Base-by-base conservation (phyloP, 2,113 vertebrate species). In the Sarotherodon lohbergeri region DNA sequence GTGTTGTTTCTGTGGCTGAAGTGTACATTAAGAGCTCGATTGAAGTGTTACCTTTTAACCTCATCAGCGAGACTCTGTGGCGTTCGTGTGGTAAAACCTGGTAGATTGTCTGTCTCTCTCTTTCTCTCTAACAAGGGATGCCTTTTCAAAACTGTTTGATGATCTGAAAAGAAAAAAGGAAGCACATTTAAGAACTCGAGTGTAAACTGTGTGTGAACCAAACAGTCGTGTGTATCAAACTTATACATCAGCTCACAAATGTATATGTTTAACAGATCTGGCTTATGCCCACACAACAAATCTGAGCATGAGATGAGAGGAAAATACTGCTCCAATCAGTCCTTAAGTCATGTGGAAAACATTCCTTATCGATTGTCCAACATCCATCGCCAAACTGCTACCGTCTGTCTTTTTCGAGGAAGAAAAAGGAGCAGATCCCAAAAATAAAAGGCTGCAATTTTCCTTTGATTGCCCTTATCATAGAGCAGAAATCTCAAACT, bases 291-390 rank as follows among this genome's bases (percentile, higher is more conserved):
- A 56, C 24, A 34, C 63, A 43, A 19, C 73, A 78, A 78, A 78
- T 32, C 27, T 73, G 32, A 73, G 19, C 19, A 48, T 61, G 46
- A 92, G 87, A 91, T 89, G 90, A 92, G 90, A 88, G 82, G n/a
- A 46, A 86, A 89, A 81, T 7, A 5, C 41, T 1, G 19, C 81
- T 46, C 80, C 92, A 91, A 90, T 93, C 89, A 66, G 78, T 10
- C 43, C 27, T 57, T 17, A 36, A 57, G 73, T 91, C 95, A 96
- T 95, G 95, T 96, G 95, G 95, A 93, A 96, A 95, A 76, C 94
- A 95, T 96, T 96, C 88, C 93, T 96, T 95, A 96, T 97, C 96
- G 78, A 91, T 83, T 9, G 59, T 83, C 80, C 68, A 52, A 59
- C 57, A 4, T 82, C 80, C 57, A 63, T 82, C 29, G 3, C n/a